phyloP scores from a whole-genome alignment of 2,113 vertebrate genomes.

The Cebidichthys violaceus region DNA sequence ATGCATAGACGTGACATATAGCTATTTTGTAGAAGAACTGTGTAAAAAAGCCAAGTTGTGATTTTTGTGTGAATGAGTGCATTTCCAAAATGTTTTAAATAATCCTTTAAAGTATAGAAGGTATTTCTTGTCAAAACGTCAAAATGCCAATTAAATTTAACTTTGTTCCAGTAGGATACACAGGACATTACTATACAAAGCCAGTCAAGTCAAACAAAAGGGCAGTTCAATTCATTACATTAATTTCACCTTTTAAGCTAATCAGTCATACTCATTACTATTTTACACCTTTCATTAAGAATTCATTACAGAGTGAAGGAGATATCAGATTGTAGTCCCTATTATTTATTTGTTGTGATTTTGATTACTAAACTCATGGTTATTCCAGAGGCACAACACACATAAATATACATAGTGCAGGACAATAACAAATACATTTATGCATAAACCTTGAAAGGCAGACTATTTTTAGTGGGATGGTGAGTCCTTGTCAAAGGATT shows the following conservation, averaged over 20 bases:
- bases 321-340: conserved; percentile 8
- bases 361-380: conserved; percentile 32
- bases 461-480: background rate
- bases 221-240: conserved; percentile 6
- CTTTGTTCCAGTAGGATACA: background rate
- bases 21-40: too few relatives aligned
- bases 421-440: background rate
- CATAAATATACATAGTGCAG: background rate
- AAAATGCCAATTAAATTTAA: background rate
- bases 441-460: background rate
- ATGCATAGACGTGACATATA: too few relatives aligned
- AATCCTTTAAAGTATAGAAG: too few relatives aligned
- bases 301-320: conserved; percentile 10
- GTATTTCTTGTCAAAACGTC: background rate
- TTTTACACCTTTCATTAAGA: conserved; percentile 26
- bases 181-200: too few relatives aligned
- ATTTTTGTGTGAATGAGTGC: background rate
- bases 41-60: background rate
- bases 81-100: background rate
- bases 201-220: conserved; percentile 6
- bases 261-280: conserved; percentile 31
- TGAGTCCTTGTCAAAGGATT: conserved; percentile 18
- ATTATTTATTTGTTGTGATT: conserved; percentile 30
- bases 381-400: conserved; percentile 16
- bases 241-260: conserved; percentile 10